Conservation (phyloP, 1,140 invertebrate genomes). For the Sesamia nonagrioides region DNA sequence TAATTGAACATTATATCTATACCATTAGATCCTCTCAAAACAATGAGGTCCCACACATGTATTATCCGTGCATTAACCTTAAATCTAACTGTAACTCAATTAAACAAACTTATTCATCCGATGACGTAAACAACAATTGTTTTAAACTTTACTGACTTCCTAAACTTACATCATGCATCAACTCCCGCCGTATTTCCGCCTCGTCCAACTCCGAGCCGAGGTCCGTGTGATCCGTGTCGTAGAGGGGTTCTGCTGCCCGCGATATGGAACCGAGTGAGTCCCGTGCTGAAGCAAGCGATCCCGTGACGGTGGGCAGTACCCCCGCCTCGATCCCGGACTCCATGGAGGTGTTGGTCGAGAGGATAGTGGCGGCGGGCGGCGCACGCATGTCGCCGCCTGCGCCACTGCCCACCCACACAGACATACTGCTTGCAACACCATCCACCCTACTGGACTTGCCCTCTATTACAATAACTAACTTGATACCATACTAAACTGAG, state of each 20-base stretch:
- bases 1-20: conserved; percentile 15
- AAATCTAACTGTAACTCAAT: conserved; percentile 41
- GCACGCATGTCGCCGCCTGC: conserved; percentile 70
- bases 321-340: conserved; percentile 88
- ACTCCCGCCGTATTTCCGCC: conserved; percentile 91
- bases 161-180: conserved; percentile 91
- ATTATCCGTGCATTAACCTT: conserved; percentile 29
- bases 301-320: conserved; percentile 90
- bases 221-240: conserved; percentile 93
- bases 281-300: conserved; percentile 88
- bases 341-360: conserved; percentile 86
- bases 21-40: conserved; percentile 15
- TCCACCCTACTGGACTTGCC: conserved; percentile 66
- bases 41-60: conserved; percentile 31
- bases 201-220: conserved; percentile 93
- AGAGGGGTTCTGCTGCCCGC: conserved; percentile 89
- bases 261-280: conserved; percentile 89
- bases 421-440: conserved; percentile 80
- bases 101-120: neutral
- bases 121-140: conserved; percentile 17
- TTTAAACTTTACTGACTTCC: neutral
- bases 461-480: conserved; percentile 49
- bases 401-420: conserved; percentile 83
- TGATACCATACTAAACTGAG: conserved; percentile 26
- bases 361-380: conserved; percentile 72